phyloP scores from a whole-genome alignment of 2,888 invertebrate genomes.

The Coelogynopora nodosa region DNA sequence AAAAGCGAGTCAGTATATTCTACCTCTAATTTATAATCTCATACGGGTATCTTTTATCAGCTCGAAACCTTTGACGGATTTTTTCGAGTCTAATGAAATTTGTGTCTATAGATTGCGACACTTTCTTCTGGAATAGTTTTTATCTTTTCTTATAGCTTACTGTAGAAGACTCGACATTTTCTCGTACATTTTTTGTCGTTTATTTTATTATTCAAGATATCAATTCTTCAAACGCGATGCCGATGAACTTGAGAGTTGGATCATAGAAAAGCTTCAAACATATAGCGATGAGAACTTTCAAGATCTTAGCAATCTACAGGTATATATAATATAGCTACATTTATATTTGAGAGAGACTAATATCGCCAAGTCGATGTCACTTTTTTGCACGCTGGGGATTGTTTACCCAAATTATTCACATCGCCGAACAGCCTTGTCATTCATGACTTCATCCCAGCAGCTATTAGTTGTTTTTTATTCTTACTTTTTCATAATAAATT shows the following conservation, averaged over 20 bases:
- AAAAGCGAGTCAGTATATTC: too few species aligned
- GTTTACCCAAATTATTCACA: too few species aligned
- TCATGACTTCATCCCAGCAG: too few species aligned
- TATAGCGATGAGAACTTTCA: constrained; percentile 98
- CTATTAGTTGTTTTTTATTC: too few species aligned
- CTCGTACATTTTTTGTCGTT: not conserved
- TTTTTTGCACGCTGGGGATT: too few species aligned
- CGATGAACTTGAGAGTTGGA: constrained; percentile 98
- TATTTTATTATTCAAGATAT: constrained; percentile 49
- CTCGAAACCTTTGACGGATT: not conserved
- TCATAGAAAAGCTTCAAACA: constrained; percentile 93
- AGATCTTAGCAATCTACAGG: constrained; percentile 95
- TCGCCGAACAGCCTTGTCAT: too few species aligned
- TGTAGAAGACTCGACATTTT: not conserved
- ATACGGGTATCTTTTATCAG: not conserved
- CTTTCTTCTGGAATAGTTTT: not conserved
- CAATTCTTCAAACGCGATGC: constrained; percentile 99
- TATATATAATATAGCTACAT: constrained; percentile 59
- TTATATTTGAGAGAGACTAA: too few species aligned
- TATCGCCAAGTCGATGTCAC: too few species aligned
- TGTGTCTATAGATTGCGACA: not conserved
- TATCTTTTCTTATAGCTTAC: too few species aligned
- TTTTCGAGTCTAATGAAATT: not conserved
- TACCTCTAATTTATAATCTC: too few species aligned
- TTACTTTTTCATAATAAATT: too few species aligned